Conservation (phyloP, 2,113 vertebrate genomes). For the Austrofundulus limnaeus region DNA sequence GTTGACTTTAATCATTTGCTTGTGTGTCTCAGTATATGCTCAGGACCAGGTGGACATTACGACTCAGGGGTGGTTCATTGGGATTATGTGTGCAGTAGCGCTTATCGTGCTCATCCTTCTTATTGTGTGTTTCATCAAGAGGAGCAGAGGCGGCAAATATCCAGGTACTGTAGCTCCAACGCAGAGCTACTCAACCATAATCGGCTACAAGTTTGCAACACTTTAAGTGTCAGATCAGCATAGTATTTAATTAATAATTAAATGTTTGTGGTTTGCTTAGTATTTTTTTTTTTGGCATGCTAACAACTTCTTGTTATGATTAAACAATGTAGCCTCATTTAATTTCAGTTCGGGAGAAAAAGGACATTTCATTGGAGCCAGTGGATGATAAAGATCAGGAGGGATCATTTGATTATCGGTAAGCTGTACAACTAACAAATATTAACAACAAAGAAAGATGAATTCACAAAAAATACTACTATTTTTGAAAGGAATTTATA, state of each 20-base stretch:
- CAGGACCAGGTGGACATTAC: conserved; percentile 93
- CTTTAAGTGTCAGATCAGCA: too few relatives aligned
- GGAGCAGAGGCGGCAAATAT: conserved; percentile 94
- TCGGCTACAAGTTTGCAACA: not conserved
- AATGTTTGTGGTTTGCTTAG: too few relatives aligned
- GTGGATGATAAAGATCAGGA: conserved; percentile 93
- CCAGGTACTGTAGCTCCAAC: conserved; percentile 79
- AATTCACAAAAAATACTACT: not conserved
- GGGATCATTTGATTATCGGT: conserved; percentile 96
- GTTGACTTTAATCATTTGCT: not conserved
- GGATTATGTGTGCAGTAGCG: conserved; percentile 95
- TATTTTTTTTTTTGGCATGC: not conserved
- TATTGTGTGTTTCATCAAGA: conserved; percentile 97
- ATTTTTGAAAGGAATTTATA: not conserved
- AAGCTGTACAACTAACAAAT: conserved; percentile 16
- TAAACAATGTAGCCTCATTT: conserved; percentile 12
- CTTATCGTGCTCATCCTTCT: conserved; percentile 95
- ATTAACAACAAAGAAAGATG: not conserved
- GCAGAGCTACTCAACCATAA: not conserved
- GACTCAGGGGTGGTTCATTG: conserved; percentile 98
- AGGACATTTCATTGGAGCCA: conserved; percentile 86
- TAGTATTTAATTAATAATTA: too few relatives aligned
- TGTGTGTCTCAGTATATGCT: conserved; percentile 60
- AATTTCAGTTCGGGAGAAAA: conserved; percentile 90
- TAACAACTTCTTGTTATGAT: not conserved